A percentile compares a stretch with the other conserved stretches of the same genome.
These are phyloP conservation scores for Prunella fulvescens DNA, from an alignment of 2,113 vertebrate species.

Conservation along the genomic window DNA sequence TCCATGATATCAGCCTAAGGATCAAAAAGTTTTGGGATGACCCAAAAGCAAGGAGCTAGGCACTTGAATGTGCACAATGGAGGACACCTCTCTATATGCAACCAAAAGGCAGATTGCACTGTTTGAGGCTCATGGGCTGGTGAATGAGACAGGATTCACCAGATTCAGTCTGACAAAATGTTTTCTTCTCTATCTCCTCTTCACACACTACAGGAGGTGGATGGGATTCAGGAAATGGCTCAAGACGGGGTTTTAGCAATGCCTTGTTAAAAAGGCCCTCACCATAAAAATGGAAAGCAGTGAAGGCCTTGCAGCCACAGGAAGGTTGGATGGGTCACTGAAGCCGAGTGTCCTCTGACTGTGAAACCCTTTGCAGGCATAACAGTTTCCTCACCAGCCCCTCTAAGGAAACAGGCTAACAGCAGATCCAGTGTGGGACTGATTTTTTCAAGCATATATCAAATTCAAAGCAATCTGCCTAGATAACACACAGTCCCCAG, in stretches of 20 bases:
- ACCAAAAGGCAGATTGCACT: rapidly evolving
- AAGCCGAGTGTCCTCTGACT: neutral
- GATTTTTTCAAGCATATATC: neutral
- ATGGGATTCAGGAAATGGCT: neutral
- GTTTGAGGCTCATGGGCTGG: neutral
- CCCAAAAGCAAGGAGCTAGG: neutral
- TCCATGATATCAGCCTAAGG: neutral
- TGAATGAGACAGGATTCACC: neutral
- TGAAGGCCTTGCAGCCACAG: neutral
- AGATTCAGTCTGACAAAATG: neutral
- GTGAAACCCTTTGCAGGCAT: neutral
- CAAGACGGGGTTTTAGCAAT: neutral
- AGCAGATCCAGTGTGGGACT: neutral
- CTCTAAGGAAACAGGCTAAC: neutral
- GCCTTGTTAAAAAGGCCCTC: neutral
- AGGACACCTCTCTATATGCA: neutral
- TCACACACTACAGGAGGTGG: neutral
- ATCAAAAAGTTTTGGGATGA: neutral
- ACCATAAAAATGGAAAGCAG: neutral
- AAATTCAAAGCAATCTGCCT: neutral
- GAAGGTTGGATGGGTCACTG: neutral
- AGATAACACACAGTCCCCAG: rapidly evolving
- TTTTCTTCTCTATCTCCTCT: neutral
- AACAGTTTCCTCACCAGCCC: neutral
- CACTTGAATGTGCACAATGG: rapidly evolving